Evolutionary conservation across 2,797 vertebrate species (phyloP).

Genomic region (Tolypeutes matacus): DNA sequence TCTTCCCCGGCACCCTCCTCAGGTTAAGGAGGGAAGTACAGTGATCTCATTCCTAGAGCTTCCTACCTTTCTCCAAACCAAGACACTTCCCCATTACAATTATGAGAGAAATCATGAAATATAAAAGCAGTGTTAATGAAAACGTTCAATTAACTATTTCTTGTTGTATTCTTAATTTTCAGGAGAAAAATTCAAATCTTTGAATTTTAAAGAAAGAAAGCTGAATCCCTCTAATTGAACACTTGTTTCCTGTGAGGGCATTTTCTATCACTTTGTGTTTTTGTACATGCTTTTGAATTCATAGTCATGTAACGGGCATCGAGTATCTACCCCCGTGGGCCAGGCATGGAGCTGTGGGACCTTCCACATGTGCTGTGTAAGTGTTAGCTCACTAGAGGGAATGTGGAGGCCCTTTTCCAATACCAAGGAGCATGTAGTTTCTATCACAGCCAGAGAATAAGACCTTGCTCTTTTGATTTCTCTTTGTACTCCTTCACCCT

Average conservation of each 20-base stretch:
- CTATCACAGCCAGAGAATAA: not conserved
- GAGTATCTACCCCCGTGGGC: not conserved
- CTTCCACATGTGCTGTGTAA: not conserved
- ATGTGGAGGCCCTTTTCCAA: not conserved
- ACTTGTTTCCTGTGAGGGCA: not conserved
- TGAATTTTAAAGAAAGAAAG: not conserved
- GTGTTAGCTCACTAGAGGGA: not conserved
- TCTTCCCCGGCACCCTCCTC: not conserved
- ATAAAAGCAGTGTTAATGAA: not conserved
- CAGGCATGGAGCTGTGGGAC: not conserved
- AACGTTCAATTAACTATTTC: slow-evolving; percentile 17
- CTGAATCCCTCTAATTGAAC: not conserved
- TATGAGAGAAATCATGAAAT: not conserved
- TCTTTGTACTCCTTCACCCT: not conserved
- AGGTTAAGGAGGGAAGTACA: not conserved
- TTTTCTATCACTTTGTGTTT: not conserved
- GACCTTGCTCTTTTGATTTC: not conserved
- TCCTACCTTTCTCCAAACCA: not conserved
- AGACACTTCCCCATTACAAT: not conserved
- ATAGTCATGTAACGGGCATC: not conserved
- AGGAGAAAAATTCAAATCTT: slow-evolving; percentile 9
- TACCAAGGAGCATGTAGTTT: not conserved
- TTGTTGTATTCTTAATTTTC: not conserved
- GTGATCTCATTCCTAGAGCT: not conserved
- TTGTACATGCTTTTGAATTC: not conserved